These are phyloP conservation scores for Isoperla grammatica DNA, from an alignment of 2,888 invertebrate species.

Conservation along the genomic window DNA sequence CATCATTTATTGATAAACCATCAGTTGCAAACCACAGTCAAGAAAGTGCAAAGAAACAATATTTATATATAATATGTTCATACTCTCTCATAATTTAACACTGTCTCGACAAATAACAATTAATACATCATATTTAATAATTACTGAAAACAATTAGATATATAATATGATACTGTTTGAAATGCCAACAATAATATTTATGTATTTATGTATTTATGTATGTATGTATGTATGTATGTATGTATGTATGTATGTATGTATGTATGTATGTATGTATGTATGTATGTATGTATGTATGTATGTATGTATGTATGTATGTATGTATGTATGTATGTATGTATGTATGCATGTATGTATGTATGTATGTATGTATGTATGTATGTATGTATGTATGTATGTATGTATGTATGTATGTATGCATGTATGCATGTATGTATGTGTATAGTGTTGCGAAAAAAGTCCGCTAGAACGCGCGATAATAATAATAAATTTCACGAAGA, in stretches of 20 bases:
- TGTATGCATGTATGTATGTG: slow-evolving; percentile 7
- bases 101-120: too few relatives aligned
- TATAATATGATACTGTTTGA: too few relatives aligned
- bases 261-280: neutral
- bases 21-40: too few relatives aligned
- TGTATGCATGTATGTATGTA: neutral
- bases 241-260: neutral
- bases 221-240: neutral
- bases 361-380: neutral
- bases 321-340: neutral
- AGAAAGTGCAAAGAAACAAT: too few relatives aligned
- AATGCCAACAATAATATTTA: slow-evolving; percentile 1
- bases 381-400: neutral
- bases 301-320: neutral
- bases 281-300: neutral
- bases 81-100: too few relatives aligned
- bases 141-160: too few relatives aligned
- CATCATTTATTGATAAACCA: too few relatives aligned
- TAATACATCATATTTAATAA: too few relatives aligned
- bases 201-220: slow-evolving; percentile 16
- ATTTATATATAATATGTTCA: too few relatives aligned
- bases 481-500: too few relatives aligned
- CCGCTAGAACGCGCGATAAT: neutral
- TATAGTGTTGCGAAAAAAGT: too few relatives aligned
- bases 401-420: neutral